These are phyloP conservation scores for Hirtodrosophila cameraria DNA, from an alignment of 2,888 invertebrate genomes.

Conservation along the genomic window DNA sequence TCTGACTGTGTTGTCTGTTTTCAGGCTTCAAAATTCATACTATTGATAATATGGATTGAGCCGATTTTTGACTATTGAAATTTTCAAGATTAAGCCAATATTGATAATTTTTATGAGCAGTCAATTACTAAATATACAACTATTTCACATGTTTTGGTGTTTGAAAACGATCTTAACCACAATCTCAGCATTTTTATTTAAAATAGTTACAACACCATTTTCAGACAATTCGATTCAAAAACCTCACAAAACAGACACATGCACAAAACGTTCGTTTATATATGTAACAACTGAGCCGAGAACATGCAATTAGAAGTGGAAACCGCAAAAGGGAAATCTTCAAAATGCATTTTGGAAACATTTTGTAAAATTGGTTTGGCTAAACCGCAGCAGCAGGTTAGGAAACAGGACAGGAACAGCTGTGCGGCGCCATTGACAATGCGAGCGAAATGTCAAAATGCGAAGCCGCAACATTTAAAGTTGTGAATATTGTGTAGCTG, in stretches of 20 bases:
- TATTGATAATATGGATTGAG: too few species aligned
- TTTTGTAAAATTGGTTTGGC: slow-evolving; percentile 32
- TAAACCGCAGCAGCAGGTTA: slow-evolving; percentile 58
- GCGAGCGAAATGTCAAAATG: slow-evolving; percentile 62
- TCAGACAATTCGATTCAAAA: neutral
- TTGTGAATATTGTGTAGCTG: slow-evolving; percentile 6
- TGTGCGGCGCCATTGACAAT: slow-evolving; percentile 55
- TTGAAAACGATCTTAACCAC: neutral
- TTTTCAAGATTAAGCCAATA: too few species aligned
- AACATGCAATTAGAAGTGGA: slow-evolving; percentile 19
- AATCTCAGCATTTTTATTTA: neutral
- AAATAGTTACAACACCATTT: neutral
- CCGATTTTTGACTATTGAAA: too few species aligned
- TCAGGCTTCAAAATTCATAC: too few species aligned
- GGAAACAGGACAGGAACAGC: slow-evolving; percentile 35
- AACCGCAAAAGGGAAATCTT: slow-evolving; percentile 47
- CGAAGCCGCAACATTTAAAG: slow-evolving; percentile 41
- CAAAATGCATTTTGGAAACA: slow-evolving; percentile 39
- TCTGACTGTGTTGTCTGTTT: too few species aligned
- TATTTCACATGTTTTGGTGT: too few species aligned
- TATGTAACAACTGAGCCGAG: neutral
- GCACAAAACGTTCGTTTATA: slow-evolving; percentile 1
- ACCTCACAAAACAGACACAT: slow-evolving; percentile 6
- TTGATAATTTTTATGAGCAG: too few species aligned
- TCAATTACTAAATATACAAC: too few species aligned